These are phyloP conservation scores for Sebastes steindachneri DNA, from an alignment of 2,797 vertebrate species.

Conservation along the genomic window DNA sequence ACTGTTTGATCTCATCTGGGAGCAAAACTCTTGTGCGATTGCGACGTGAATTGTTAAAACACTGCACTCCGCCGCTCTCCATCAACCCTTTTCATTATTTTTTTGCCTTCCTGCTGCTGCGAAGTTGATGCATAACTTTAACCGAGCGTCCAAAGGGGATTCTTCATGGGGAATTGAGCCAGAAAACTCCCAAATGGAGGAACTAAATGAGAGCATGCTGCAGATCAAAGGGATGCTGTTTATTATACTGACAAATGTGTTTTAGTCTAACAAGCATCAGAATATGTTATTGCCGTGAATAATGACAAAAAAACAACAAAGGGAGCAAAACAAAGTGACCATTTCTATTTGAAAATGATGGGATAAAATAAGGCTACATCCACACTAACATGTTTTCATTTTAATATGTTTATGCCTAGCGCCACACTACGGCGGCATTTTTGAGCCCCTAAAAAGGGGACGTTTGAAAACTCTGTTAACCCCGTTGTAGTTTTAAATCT, in stretches of 20 bases:
- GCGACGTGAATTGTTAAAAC: conserved; percentile 25
- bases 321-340: conserved; percentile 8
- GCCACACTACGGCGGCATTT: no score
- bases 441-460: no score
- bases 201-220: conserved; percentile 58
- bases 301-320: conserved; percentile 21
- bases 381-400: no score
- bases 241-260: conserved; percentile 54
- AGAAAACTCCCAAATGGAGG: conserved; percentile 37
- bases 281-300: conserved; percentile 17
- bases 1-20: conserved; percentile 18
- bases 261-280: conserved; percentile 49
- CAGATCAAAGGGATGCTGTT: conserved; percentile 65
- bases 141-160: conserved; percentile 36
- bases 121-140: conserved; percentile 60
- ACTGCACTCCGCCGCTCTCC: conserved; percentile 20
- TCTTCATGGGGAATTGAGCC: conserved; percentile 54
- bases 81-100: conserved; percentile 52
- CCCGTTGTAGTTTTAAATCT: no score
- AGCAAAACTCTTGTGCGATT: conserved; percentile 13
- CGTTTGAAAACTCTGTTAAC: no score
- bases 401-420: no score
- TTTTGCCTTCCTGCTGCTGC: conserved; percentile 23
- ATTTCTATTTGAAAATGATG: background rate
- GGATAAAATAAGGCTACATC: background rate